These are phyloP conservation scores for Menidia beryllina DNA, from an alignment of 2,113 vertebrate genomes.

Conservation along the genomic window DNA sequence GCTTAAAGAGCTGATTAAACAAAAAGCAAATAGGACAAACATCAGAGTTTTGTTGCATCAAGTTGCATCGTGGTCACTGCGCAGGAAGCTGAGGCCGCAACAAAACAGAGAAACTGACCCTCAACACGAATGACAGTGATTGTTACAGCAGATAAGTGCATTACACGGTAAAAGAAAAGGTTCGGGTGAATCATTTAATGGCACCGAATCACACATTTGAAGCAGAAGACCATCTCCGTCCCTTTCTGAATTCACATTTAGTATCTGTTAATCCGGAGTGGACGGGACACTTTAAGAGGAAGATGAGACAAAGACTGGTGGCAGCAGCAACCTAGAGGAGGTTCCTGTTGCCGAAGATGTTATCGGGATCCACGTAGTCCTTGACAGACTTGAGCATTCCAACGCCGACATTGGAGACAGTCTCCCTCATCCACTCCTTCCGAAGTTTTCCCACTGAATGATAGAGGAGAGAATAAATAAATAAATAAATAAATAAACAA, in stretches of 20 bases:
- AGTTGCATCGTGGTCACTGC: constrained; percentile 18
- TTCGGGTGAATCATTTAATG: constrained; percentile 63
- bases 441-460: constrained; percentile 97
- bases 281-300: constrained; percentile 47
- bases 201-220: constrained; percentile 62
- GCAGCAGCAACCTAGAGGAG: constrained; percentile 87
- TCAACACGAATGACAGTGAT: constrained; percentile 34
- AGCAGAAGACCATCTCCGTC: constrained; percentile 45
- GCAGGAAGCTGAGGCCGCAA: constrained; percentile 27
- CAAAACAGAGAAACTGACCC: constrained; percentile 18
- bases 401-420: constrained; percentile 91
- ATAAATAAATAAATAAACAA: constrained; percentile 50
- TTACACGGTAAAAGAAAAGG: constrained; percentile 43
- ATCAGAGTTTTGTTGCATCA: constrained; percentile 25
- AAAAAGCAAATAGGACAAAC: constrained; percentile 28
- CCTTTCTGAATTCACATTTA: constrained; percentile 64
- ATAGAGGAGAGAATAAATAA: constrained; percentile 55
- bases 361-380: constrained; percentile 95
- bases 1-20: constrained; percentile 22
- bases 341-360: constrained; percentile 98
- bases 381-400: constrained; percentile 98
- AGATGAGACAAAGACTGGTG: constrained; percentile 22
- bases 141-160: constrained; percentile 65
- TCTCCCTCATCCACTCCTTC: constrained; percentile 96
- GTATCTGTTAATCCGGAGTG: constrained; percentile 65